phyloP scores from a whole-genome alignment of 2,797 vertebrate species.

The Ambastaia sidthimunki region DNA sequence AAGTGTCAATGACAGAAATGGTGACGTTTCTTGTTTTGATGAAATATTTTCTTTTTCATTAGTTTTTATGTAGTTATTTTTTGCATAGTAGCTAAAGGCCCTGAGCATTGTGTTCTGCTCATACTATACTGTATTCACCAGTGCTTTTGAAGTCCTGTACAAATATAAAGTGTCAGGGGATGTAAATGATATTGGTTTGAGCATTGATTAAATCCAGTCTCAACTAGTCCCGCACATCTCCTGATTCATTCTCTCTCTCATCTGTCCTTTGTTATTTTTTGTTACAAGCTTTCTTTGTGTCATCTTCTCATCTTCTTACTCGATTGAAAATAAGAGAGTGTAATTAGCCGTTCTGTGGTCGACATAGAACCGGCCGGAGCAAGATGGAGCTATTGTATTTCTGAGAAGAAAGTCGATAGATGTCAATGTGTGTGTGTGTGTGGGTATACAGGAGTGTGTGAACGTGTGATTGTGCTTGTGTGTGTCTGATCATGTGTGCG shows the following conservation, averaged over 20 bases:
- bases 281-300: conserved; percentile 7
- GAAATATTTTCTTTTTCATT: too few species aligned
- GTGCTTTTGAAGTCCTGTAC: not conserved
- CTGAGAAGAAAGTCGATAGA: conserved; percentile 49
- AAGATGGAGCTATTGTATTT: conserved; percentile 47
- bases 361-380: conserved; percentile 39
- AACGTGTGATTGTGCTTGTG: conserved; percentile 13
- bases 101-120: not conserved
- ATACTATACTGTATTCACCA: conserved; percentile 4
- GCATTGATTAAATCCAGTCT: conserved; percentile 11
- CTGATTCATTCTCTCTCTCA: conserved; percentile 15
- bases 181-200: conserved; percentile 27
- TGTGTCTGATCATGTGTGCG: conserved; percentile 9
- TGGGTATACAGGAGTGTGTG: conserved; percentile 51
- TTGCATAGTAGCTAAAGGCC: not conserved
- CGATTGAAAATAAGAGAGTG: conserved; percentile 40
- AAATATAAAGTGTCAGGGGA: conserved; percentile 28
- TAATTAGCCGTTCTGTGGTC: conserved; percentile 45
- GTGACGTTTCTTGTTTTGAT: too few species aligned
- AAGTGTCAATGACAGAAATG: too few species aligned
- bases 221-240: not conserved
- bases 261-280: conserved; percentile 24
- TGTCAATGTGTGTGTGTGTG: conserved; percentile 49
- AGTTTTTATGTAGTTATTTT: not conserved
- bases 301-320: conserved; percentile 35